These are phyloP conservation scores for Trachops cirrhosus DNA, from an alignment of 2,797 vertebrate species.

Conservation along the genomic window DNA sequence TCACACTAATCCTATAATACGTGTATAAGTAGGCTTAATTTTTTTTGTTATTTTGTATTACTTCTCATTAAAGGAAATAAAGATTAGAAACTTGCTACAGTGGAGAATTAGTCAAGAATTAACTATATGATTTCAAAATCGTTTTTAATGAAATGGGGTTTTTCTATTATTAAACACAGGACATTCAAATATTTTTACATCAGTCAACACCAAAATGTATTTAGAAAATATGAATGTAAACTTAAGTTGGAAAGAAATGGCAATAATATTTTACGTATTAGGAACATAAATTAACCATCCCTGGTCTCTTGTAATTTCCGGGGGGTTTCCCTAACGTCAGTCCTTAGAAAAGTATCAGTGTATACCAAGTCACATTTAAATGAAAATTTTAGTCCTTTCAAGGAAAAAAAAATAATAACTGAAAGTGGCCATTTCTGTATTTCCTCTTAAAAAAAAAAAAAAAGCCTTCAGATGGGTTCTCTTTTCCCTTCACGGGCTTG, in stretches of 20 bases:
- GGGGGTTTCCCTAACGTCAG: background rate
- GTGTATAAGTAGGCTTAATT: background rate
- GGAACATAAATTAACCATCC: conserved; percentile 24
- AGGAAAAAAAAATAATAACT: background rate
- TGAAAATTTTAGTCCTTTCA: background rate
- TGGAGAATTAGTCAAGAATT: conserved; percentile 1
- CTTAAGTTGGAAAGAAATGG: background rate
- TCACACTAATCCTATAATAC: background rate
- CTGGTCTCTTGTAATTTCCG: background rate
- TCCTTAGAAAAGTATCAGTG: conserved; percentile 26
- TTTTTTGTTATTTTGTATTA: conserved; percentile 32
- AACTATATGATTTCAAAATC: conserved; percentile 31
- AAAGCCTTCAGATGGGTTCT: background rate
- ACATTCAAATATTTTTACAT: conserved; percentile 28
- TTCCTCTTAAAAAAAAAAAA: background rate
- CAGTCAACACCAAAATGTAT: background rate
- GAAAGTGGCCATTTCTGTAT: conserved; percentile 29
- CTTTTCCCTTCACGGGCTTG: background rate
- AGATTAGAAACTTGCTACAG: background rate
- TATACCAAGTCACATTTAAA: conserved; percentile 14
- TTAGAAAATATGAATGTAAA: conserved; percentile 38
- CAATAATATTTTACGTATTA: background rate
- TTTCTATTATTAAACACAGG: conserved; percentile 28
- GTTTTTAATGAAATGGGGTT: conserved; percentile 43
- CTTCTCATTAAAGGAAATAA: conserved; percentile 23